Conservation (phyloP, 2,888 invertebrate species). For the Augochlorella aurata region DNA sequence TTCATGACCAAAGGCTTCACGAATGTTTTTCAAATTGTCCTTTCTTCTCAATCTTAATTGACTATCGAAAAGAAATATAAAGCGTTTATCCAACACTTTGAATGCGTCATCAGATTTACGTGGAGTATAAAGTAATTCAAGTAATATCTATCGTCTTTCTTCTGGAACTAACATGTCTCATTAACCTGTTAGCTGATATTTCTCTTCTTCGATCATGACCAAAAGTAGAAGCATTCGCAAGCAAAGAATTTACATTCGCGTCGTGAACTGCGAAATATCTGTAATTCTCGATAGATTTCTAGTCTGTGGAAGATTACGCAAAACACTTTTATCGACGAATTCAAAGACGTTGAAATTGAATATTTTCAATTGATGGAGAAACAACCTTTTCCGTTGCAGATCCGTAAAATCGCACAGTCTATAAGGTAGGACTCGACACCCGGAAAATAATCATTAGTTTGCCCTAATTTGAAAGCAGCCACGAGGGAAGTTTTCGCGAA, state of each 20-base stretch:
- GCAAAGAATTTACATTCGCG: neutral
- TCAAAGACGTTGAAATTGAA: neutral
- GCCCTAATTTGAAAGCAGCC: neutral
- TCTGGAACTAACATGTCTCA: neutral
- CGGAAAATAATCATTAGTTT: neutral
- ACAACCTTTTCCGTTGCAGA: neutral
- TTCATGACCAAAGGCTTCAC: conserved; percentile 41
- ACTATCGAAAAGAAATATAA: neutral
- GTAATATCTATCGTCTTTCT: too few species aligned
- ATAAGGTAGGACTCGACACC: neutral
- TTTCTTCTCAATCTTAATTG: neutral
- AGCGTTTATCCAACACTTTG: neutral
- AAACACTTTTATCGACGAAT: neutral
- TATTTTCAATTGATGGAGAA: neutral
- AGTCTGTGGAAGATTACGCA: neutral
- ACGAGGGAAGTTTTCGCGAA: conserved; percentile 33
- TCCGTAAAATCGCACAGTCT: neutral
- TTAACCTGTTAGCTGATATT: neutral
- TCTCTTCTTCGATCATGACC: neutral
- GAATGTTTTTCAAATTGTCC: conserved; percentile 10
- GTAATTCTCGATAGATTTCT: neutral
- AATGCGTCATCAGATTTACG: neutral
- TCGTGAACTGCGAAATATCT: neutral
- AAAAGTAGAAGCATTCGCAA: neutral
- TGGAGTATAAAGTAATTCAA: neutral